Base-by-base conservation (phyloP, 2,113 vertebrate genomes). In the Todiramphus saurophagus region DNA sequence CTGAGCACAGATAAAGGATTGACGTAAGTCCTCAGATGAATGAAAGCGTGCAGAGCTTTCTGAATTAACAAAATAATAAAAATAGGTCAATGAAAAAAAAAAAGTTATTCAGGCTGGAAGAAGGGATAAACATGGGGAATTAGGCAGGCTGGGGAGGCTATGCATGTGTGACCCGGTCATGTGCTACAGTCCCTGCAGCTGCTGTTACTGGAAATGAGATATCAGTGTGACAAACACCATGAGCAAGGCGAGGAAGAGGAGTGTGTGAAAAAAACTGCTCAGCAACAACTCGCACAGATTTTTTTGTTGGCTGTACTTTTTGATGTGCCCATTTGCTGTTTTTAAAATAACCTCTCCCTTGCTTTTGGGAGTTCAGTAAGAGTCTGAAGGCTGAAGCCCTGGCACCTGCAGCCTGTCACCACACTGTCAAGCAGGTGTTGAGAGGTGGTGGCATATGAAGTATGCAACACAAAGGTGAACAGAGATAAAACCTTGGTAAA, bases 21-120 rank as follows among this genome's bases (percentile, higher is more conserved):
- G 72, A 91, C 9, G 7, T 90, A 96, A 96, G 27, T 70, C 30
- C 25, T 89, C 60, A 85, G 63, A 80, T 83, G 62, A 94, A 88
- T 77, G 74, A 87, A 84, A 93, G 28, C 4, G 0, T 41, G n/a
- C 15, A 95, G 59, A 91, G 92, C 13, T 95, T 89, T 85, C 27
- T 93, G 69, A 97, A 93, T 55, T 10, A 4, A 72, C 64, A 82
- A 55, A 44, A 43, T 13, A 13, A 39, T n/a, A 30, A 70, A 51
- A n/a, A 48, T 25, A 69, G 23, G 51, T 81, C 79, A 87, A 50
- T 41, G 43, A n/a, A 76, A 89, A 96, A 64, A 25, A 51, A 76
- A 64, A 68, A 41, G 30, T 75, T 73, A 62, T 73, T 30, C 41
- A 58, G n/a, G 13, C 37, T 87, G 48, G 24, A 55, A 67, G 70